Evolutionary conservation across 1,140 invertebrate species (phyloP).

Genomic region (Apocrypta bakeri): DNA sequence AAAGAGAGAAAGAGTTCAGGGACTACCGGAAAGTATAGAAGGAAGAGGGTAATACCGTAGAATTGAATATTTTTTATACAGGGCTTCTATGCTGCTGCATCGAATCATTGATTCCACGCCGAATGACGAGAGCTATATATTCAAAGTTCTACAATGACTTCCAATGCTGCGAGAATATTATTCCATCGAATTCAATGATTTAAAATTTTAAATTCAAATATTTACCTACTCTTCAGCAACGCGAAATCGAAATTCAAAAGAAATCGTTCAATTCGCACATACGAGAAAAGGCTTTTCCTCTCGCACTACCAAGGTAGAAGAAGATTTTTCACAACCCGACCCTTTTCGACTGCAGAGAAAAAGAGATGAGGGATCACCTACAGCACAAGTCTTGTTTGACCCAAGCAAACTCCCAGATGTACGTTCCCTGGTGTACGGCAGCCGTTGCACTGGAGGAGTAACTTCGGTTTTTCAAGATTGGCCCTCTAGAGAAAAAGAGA

Average conservation of each 20-base stretch:
- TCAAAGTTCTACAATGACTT: not conserved
- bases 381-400: conserved; percentile 10
- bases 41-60: not conserved
- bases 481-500: not conserved
- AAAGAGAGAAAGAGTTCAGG: not conserved
- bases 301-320: not conserved
- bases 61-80: not conserved
- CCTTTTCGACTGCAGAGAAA: not conserved
- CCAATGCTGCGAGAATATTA: not conserved
- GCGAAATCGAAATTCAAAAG: not conserved
- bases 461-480: conserved; percentile 29
- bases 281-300: not conserved
- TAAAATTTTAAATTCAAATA: not conserved
- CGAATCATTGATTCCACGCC: not conserved
- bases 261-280: not conserved
- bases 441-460: not conserved
- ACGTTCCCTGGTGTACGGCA: not conserved
- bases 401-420: conserved; percentile 1
- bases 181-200: not conserved
- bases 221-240: not conserved
- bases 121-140: not conserved
- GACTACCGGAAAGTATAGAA: not conserved
- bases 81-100: not conserved
- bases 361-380: not conserved
- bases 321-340: not conserved